Base-by-base conservation (phyloP, 2,888 invertebrate genomes). In the Myopa tessellatipennis region DNA sequence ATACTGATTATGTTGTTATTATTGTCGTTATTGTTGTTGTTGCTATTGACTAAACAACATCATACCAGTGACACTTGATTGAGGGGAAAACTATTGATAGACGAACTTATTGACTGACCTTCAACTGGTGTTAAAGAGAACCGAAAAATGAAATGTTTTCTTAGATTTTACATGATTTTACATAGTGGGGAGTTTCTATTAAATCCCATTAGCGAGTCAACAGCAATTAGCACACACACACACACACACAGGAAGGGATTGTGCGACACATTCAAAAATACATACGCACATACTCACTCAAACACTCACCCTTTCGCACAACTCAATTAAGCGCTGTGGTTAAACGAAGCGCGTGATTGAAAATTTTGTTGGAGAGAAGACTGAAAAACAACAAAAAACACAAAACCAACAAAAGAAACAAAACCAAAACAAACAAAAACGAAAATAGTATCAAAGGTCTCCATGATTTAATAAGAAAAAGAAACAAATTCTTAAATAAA, bases 261-360 rank as follows among this genome's bases (percentile, higher is more conserved):
- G n/a, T n/a, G n/a, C n/a, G n/a, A 45, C 52, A 40, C 40, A 61
- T 18, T 10, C 8, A 61, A 60, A n/a, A 38, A 50, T 14, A 50
- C 34, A n/a, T 5, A 63, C 55, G 1, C 55, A 75, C 67, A 61
- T 34, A 70, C 26, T n/a, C 61, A 70, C 4, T 18, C 26, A 26
- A 4, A 55, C 68, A 75, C 67, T 58, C 55, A 70, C 38, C 61
- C 26, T 67, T 26, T 26, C 45, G 36, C 12, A 76, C 55, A 74
- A 75, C 45, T 71, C 75, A 78, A 78, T 78, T 78, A 75, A 52
- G 65, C n/a, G 40, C 67, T 69, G 75, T n/a, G 78, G 75, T 65
- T 58, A 58, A 71, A 71, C 71, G 45, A 74, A 78, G 71, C 71
- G 61, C 74, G 71, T 69, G 63, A 78, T 78, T 70, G 71, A 7